Evolutionary conservation across 2,113 vertebrate genomes (phyloP).

Genomic region (Hippoglossus stenolepis): DNA sequence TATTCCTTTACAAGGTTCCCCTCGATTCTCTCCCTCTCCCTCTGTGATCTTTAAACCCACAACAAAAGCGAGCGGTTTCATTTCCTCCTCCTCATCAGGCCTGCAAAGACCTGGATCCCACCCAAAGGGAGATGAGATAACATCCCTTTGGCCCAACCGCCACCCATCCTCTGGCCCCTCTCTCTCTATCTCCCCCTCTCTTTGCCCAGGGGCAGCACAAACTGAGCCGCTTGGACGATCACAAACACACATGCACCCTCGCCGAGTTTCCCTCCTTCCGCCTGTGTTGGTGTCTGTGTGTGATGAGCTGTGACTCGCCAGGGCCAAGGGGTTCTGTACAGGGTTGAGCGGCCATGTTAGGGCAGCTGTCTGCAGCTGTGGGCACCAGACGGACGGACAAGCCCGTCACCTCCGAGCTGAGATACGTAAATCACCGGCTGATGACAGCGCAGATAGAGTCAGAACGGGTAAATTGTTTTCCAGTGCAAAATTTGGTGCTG

Average conservation of each 20-base stretch:
- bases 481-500: background rate
- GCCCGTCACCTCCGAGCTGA: constrained; percentile 28
- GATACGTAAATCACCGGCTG: constrained; percentile 26
- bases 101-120: constrained; percentile 69
- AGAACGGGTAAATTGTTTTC: background rate
- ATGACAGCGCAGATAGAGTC: constrained; percentile 30
- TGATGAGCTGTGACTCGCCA: constrained; percentile 68
- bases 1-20: constrained; percentile 37
- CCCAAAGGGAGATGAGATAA: constrained; percentile 77
- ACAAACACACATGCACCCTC: constrained; percentile 42
- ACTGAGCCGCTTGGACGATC: constrained; percentile 63
- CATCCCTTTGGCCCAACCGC: constrained; percentile 58
- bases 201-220: constrained; percentile 57
- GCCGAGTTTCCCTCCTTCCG: constrained; percentile 52
- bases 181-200: background rate
- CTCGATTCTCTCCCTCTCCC: constrained; percentile 15
- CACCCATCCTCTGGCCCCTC: constrained; percentile 54
- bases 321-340: constrained; percentile 31
- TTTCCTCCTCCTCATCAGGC: constrained; percentile 68
- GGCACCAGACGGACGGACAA: constrained; percentile 23
- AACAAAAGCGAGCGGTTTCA: constrained; percentile 75
- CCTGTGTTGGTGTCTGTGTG: constrained; percentile 63
- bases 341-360: constrained; percentile 62
- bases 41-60: constrained; percentile 62
- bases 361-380: constrained; percentile 64